Conservation (phyloP, 2,113 vertebrate species). For the Cephalopterus ornatus region DNA sequence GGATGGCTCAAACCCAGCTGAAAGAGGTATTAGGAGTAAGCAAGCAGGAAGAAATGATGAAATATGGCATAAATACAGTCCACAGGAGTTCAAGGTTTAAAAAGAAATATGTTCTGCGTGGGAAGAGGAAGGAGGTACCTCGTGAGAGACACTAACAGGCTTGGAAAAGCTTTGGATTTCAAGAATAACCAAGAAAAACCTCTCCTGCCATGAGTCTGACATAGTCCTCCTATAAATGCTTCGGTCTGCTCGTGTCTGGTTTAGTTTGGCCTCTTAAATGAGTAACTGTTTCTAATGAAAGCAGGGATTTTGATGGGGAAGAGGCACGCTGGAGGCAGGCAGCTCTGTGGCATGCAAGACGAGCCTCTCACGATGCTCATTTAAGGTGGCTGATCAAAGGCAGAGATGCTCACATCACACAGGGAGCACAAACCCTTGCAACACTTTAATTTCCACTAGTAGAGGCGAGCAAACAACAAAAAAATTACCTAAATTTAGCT, state of each 20-base stretch:
- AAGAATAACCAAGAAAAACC: not conserved
- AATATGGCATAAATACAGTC: not conserved
- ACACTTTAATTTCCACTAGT: not conserved
- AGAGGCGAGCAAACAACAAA: not conserved
- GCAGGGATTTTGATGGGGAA: not conserved
- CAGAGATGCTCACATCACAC: not conserved
- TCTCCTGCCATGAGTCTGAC: not conserved
- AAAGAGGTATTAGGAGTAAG: not conserved
- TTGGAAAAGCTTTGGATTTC: not conserved
- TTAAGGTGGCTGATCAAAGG: not conserved
- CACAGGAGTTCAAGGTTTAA: not conserved
- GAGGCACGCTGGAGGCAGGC: not conserved
- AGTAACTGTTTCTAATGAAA: not conserved
- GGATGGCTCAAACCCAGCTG: not conserved
- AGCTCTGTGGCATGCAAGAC: not conserved
- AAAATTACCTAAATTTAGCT: not conserved
- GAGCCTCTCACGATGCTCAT: accelerated
- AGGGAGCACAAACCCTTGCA: not conserved
- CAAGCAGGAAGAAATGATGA: not conserved
- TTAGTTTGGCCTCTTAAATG: not conserved
- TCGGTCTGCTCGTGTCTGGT: not conserved
- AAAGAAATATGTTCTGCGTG: not conserved
- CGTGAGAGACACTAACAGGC: not conserved
- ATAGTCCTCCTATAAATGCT: not conserved
- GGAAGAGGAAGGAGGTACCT: not conserved